phyloP scores from a whole-genome alignment of 2,113 vertebrate species.

The Aegithalos caudatus region DNA sequence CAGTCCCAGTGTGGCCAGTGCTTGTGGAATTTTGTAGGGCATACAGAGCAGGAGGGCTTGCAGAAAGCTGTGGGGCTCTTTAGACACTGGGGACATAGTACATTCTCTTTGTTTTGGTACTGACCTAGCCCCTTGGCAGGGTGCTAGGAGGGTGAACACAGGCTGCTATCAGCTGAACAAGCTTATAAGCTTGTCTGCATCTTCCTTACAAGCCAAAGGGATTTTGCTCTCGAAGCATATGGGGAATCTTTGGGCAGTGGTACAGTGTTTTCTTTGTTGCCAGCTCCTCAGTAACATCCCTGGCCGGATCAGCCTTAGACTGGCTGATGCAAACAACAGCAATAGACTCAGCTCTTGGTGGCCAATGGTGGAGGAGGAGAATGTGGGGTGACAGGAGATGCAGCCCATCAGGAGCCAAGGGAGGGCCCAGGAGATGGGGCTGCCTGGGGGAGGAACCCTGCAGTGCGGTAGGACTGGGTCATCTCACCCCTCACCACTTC shows the following conservation, averaged over 20 bases:
- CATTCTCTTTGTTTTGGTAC: neutral
- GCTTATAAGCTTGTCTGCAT: neutral
- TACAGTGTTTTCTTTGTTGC: neutral
- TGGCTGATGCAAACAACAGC: neutral
- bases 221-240: neutral
- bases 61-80: neutral
- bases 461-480: neutral
- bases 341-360: slow-evolving; percentile 23
- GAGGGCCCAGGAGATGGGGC: slow-evolving; percentile 16
- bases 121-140: neutral
- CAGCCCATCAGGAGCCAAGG: slow-evolving; percentile 54
- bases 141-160: neutral
- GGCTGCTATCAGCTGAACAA: neutral
- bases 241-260: neutral
- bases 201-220: neutral
- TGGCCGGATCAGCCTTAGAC: neutral
- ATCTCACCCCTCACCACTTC: neutral
- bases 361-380: slow-evolving; percentile 36
- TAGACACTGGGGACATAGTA: rapidly evolving
- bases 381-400: slow-evolving; percentile 34
- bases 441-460: neutral
- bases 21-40: neutral
- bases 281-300: neutral
- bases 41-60: neutral
- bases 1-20: neutral